Percentiles rank a stretch among this genome's conserved stretches.
phyloP scores from a whole-genome alignment of 2,888 invertebrate species.

The Stenodera caucasica region DNA sequence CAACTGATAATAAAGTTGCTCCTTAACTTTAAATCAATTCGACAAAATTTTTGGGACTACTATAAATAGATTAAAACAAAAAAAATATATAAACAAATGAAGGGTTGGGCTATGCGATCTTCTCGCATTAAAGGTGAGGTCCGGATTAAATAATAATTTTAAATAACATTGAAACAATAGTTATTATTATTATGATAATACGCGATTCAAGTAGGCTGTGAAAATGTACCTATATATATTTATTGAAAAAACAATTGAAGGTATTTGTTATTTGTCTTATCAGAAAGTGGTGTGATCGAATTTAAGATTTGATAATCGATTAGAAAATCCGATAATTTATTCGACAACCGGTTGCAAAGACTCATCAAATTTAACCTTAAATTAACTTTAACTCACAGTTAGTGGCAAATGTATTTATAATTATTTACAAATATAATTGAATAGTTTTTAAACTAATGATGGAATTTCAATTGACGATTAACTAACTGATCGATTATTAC shows the following conservation, averaged over 20 bases:
- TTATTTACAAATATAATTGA: too few relatives aligned
- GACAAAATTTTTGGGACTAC: background rate
- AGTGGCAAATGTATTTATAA: too few relatives aligned
- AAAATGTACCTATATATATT: background rate
- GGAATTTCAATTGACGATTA: too few relatives aligned
- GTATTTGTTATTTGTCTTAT: background rate
- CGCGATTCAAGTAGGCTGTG: background rate
- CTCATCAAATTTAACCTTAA: too few relatives aligned
- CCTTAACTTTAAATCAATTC: background rate
- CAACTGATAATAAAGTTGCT: background rate
- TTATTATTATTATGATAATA: background rate
- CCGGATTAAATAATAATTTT: background rate
- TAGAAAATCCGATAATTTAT: background rate
- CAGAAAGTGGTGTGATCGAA: background rate
- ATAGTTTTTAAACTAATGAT: too few relatives aligned
- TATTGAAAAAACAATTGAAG: slow-evolving; percentile 1
- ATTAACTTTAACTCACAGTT: too few relatives aligned
- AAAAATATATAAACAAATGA: too few relatives aligned
- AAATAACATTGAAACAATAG: slow-evolving; percentile 1
- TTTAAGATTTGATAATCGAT: background rate
- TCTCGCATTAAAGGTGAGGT: background rate
- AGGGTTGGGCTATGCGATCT: background rate
- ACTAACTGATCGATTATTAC: too few relatives aligned
- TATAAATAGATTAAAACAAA: background rate
- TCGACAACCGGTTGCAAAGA: too few relatives aligned